phyloP scores from a whole-genome alignment of 37 sponge, comb jelly and placozoan species.

The Ephydatia muelleri region DNA sequence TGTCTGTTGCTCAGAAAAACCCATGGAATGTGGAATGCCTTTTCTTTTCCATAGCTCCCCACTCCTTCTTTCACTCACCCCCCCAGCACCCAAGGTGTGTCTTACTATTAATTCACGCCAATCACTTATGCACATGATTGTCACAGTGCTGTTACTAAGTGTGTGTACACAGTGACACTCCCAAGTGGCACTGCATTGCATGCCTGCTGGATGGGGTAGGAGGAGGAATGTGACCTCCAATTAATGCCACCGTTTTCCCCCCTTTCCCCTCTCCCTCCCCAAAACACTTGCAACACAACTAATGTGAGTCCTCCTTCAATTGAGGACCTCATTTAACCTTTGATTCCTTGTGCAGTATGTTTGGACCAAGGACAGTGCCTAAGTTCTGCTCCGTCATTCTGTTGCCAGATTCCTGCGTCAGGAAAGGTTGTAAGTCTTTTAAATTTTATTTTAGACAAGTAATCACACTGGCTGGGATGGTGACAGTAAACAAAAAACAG shows the following conservation, averaged over 20 bases:
- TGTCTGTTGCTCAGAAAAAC: too few relatives aligned
- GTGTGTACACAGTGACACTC: neutral
- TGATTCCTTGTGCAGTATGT: slow-evolving; percentile 80
- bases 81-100: neutral
- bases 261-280: neutral
- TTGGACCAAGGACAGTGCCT: slow-evolving; percentile 81
- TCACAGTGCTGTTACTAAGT: neutral
- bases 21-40: too few relatives aligned
- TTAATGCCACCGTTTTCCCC: too few relatives aligned
- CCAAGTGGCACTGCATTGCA: neutral
- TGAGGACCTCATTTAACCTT: slow-evolving; percentile 10
- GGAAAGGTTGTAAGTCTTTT: too few relatives aligned
- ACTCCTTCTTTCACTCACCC: neutral
- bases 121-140: neutral
- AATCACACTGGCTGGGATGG: neutral
- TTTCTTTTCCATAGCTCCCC: too few relatives aligned
- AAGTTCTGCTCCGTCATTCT: slow-evolving; percentile 82
- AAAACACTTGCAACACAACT: neutral
- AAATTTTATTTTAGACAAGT: neutral
- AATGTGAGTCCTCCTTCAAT: neutral
- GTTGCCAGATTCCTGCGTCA: slow-evolving; percentile 68
- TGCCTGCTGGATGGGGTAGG: neutral
- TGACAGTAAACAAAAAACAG: neutral
- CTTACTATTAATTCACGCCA: neutral
- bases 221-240: neutral